phyloP scores from a whole-genome alignment of 2,888 invertebrate genomes.

The Plagiodera versicolora region DNA sequence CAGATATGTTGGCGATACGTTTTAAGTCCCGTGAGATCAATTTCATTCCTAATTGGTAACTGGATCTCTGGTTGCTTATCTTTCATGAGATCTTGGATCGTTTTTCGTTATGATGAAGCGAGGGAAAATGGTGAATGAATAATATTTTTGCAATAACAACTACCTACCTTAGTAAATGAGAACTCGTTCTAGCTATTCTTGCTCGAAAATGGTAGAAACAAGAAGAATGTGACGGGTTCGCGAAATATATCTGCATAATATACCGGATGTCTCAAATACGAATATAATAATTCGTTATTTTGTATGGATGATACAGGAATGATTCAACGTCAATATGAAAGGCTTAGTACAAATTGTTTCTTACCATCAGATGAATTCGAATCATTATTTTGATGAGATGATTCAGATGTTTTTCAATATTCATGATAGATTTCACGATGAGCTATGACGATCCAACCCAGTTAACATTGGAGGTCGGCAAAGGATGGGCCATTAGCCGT shows the following conservation, averaged over 20 bases:
- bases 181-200: background rate
- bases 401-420: too few species aligned
- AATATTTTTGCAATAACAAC: background rate
- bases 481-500: too few species aligned
- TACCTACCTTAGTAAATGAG: background rate
- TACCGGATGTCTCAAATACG: too few species aligned
- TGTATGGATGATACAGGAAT: too few species aligned
- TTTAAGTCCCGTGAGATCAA: constrained; percentile 7
- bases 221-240: background rate
- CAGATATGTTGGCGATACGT: background rate
- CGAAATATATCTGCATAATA: background rate
- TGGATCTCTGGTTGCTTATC: constrained; percentile 13
- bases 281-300: too few species aligned
- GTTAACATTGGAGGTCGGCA: too few species aligned
- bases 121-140: background rate
- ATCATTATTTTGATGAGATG: too few species aligned
- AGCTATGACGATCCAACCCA: too few species aligned
- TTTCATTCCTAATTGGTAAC: constrained; percentile 19
- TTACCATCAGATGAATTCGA: too few species aligned
- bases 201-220: background rate
- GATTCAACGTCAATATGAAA: too few species aligned
- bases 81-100: background rate
- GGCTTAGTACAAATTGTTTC: too few species aligned
- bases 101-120: background rate
- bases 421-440: too few species aligned